These are phyloP conservation scores for Emydura subglobosa DNA, from an alignment of 2,113 vertebrate species.

Conservation along the genomic window DNA sequence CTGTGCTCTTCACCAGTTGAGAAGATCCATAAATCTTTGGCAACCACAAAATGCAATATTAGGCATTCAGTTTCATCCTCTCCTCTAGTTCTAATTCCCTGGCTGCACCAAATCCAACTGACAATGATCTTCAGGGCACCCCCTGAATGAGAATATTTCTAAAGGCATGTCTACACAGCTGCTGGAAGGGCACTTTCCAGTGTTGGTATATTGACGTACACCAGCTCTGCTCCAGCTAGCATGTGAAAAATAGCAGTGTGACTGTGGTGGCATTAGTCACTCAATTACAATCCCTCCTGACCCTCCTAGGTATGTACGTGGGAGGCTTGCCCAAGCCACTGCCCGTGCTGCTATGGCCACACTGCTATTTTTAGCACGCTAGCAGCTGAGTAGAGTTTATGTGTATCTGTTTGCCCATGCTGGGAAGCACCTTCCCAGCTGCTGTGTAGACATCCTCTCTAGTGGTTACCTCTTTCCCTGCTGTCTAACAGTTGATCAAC, in stretches of 20 bases:
- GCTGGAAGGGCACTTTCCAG: neutral
- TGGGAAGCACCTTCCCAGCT: too few relatives aligned
- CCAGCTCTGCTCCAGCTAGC: neutral
- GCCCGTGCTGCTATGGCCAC: too few relatives aligned
- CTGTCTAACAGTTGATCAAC: neutral
- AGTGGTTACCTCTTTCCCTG: neutral
- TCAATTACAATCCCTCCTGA: too few relatives aligned
- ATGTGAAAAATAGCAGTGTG: neutral
- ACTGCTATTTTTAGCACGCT: too few relatives aligned
- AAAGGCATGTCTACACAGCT: neutral
- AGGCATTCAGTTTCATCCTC: slow-evolving; percentile 8
- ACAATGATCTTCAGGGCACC: neutral
- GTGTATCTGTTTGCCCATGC: too few relatives aligned
- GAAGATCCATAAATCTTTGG: neutral
- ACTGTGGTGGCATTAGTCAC: too few relatives aligned
- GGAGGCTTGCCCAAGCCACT: too few relatives aligned
- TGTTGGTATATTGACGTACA: neutral
- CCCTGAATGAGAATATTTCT: neutral
- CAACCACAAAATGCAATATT: neutral
- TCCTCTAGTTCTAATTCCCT: neutral
- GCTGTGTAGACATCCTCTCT: too few relatives aligned
- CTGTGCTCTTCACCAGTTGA: neutral
- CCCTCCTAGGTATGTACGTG: too few relatives aligned
- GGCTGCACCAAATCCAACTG: neutral
- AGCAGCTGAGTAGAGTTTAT: too few relatives aligned